Evolutionary conservation across 2,113 vertebrate genomes (phyloP).

Genomic region (Oxyruncus cristatus): DNA sequence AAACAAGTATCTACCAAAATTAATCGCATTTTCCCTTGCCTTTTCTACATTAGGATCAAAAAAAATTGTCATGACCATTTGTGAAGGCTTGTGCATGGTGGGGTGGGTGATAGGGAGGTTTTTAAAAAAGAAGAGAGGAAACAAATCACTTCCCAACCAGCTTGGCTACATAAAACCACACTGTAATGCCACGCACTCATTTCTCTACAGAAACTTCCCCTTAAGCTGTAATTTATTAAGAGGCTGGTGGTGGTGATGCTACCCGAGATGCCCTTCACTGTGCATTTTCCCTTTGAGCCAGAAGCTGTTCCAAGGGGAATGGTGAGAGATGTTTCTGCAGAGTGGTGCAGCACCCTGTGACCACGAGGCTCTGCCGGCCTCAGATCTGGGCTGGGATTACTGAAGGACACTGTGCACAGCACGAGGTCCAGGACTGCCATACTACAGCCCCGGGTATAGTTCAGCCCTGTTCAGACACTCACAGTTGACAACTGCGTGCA

Average conservation of each 20-base stretch:
- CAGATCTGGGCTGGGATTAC: neutral
- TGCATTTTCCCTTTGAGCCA: neutral
- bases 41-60: neutral
- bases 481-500: neutral
- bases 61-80: neutral
- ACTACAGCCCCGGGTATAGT: accelerated
- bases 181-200: accelerated
- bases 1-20: neutral
- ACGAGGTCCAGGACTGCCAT: neutral
- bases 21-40: neutral
- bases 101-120: neutral
- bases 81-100: neutral
- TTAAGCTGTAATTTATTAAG: neutral
- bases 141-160: neutral
- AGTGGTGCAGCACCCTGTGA: accelerated
- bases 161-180: neutral
- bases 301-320: neutral
- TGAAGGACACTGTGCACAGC: neutral
- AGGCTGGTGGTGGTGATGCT: neutral
- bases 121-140: neutral
- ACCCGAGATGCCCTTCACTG: neutral
- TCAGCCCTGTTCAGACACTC: neutral
- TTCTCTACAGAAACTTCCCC: neutral
- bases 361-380: accelerated
- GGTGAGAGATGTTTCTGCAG: neutral